These are phyloP conservation scores for Luidia sarsii DNA, from an alignment of 53 echinoderm and acorn worm species.

Conservation along the genomic window DNA sequence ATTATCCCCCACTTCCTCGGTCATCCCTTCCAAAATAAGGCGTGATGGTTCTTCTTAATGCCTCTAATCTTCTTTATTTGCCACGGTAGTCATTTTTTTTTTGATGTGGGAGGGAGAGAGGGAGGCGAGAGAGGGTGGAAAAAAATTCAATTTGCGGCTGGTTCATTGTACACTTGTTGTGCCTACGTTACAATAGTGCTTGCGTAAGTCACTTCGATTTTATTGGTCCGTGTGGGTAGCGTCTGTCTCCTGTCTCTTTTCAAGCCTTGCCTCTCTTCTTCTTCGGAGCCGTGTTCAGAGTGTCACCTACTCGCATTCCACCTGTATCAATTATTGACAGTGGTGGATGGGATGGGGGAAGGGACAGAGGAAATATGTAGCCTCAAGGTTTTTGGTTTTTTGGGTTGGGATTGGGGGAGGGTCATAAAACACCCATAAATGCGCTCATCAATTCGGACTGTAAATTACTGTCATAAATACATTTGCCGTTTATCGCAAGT, in stretches of 20 bases:
- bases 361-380: too few relatives aligned
- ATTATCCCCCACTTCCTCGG: slow-evolving; percentile 9
- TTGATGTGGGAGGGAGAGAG: too few relatives aligned
- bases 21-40: not conserved
- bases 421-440: too few relatives aligned
- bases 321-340: slow-evolving; percentile 24
- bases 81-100: not conserved
- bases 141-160: slow-evolving; percentile 4
- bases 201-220: slow-evolving; percentile 28
- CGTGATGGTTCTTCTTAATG: not conserved
- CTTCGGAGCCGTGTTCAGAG: not conserved
- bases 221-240: not conserved
- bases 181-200: slow-evolving; percentile 13
- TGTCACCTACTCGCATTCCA: not conserved
- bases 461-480: too few relatives aligned
- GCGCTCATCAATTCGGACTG: too few relatives aligned
- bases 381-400: too few relatives aligned
- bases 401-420: too few relatives aligned
- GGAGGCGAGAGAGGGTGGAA: not conserved
- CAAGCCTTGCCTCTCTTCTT: not conserved
- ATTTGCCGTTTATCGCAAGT: too few relatives aligned
- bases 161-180: slow-evolving; percentile 43
- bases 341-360: not conserved
- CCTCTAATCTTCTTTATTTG: slow-evolving; percentile 4
- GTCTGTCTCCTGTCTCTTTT: not conserved